Evolutionary conservation across 1,140 invertebrate genomes (phyloP), one percentile per base, ranked within the genome.

Genomic region (Tyrophagus putrescentiae): DNA sequence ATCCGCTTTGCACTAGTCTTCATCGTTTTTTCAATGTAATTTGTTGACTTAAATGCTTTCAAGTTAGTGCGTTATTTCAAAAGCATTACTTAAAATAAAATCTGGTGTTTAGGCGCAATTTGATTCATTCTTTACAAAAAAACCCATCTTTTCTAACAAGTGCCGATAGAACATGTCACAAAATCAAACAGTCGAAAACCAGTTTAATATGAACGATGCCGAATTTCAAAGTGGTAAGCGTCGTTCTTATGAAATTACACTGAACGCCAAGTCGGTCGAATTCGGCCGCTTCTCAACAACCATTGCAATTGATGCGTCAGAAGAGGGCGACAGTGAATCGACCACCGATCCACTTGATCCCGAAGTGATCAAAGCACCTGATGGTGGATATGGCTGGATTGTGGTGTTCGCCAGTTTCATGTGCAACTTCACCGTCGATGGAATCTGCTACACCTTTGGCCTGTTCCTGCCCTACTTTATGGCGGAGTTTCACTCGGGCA

Each of bases 401-500:
- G 84, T 98, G 62, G 92, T 95, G 32, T 82, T 93, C 65, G 90
- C 88, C 44, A 92, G 88, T 7, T 98, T 98, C 72, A 82, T 96
- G 79, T 94, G 91, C 72, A 97, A 98, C 78, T 83, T 98, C 75
- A 87, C 97, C 63, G 89, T 96, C n/a, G 94, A 98, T 71, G 94
- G 94, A 62, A 90, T 92, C 39, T 86, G 87, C 3, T 91, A 93
- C 73, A 90, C 87, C 3, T 94, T 93, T 69, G 88, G 89, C 0
- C 82, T 92, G 66, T 90, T 92, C 73, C 76, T 91, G 2, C 75
- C 78, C 11, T 80, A 86, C 67, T 85, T 95, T 62, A 82, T 87
- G 33, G 74, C 72, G 13, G 82, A 84, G 70, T 96, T 88, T 70
- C 79, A 81, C 48, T 84, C 85, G 67, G 82, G 84, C n/a, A 85